A percentile compares a stretch with the other conserved stretches of the same genome.
Conservation (phyloP, 2,113 vertebrate genomes). For the Corydoras sp. region DNA sequence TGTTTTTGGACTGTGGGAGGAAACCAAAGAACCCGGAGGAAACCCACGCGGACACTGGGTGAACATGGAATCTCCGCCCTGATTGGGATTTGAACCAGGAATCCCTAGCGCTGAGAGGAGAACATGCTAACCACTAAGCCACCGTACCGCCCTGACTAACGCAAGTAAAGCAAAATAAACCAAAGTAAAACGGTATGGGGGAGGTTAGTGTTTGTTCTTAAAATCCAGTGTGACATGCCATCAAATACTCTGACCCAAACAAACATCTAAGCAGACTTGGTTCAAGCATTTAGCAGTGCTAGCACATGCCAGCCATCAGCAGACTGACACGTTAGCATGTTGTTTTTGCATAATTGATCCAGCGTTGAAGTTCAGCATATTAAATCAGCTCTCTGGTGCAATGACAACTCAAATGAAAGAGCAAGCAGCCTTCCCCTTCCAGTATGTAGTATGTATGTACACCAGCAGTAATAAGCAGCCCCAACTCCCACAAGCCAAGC, state of each 20-base stretch:
- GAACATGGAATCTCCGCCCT: too few relatives aligned
- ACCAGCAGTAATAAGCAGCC: slow-evolving; percentile 33
- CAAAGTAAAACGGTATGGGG: background rate
- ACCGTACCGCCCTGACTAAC: too few relatives aligned
- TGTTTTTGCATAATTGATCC: slow-evolving; percentile 49
- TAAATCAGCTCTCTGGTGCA: slow-evolving; percentile 23
- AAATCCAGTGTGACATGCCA: slow-evolving; percentile 1
- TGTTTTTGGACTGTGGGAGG: too few relatives aligned
- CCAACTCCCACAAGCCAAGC: slow-evolving; percentile 26
- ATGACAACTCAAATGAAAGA: slow-evolving; percentile 22
- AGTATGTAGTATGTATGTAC: slow-evolving; percentile 6
- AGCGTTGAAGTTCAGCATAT: slow-evolving; percentile 37
- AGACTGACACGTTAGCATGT: slow-evolving; percentile 22
- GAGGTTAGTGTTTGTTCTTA: background rate
- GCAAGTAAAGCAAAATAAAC: background rate
- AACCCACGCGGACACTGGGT: too few relatives aligned
- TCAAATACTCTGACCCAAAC: slow-evolving; percentile 30
- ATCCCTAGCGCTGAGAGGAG: too few relatives aligned
- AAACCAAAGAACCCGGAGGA: too few relatives aligned
- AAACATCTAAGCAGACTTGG: slow-evolving; percentile 9
- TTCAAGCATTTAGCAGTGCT: slow-evolving; percentile 1
- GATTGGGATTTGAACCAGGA: too few relatives aligned
- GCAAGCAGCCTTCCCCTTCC: slow-evolving; percentile 30
- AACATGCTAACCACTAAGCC: too few relatives aligned
- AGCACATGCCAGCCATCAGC: slow-evolving; percentile 2